These are phyloP conservation scores for Chelonoidis abingdonii DNA, from an alignment of 2,113 vertebrate species.

Conservation along the genomic window DNA sequence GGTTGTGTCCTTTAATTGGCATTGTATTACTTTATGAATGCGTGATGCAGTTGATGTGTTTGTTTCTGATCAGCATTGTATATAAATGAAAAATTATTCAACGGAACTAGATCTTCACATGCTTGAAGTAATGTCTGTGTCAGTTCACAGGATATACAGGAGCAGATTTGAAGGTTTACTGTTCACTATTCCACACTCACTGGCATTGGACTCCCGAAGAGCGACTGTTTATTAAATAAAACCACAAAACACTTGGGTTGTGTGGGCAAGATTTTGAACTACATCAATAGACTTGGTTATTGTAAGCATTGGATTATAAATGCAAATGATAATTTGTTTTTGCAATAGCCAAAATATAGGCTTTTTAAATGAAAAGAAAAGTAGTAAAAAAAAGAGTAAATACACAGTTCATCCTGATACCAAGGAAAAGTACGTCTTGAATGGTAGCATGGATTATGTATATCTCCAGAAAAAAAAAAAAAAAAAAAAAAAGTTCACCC, in stretches of 20 bases:
- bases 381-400: not conserved
- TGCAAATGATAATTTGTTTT: not conserved
- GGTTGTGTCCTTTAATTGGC: not conserved
- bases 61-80: not conserved
- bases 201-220: not conserved
- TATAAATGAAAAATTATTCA: not conserved
- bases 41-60: not conserved
- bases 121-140: not conserved
- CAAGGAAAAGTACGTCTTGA: not conserved
- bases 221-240: not conserved
- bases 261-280: not conserved
- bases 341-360: not conserved
- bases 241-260: not conserved
- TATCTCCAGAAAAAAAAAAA: not conserved
- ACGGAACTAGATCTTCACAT: not conserved
- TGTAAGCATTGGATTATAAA: not conserved
- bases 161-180: not conserved
- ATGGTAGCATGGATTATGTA: not conserved
- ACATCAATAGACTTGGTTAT: not conserved
- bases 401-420: not conserved
- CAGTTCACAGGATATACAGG: not conserved
- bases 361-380: not conserved
- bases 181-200: not conserved
- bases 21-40: not conserved
- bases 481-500: not conserved